These are phyloP conservation scores for Cryptoprocta ferox DNA, from an alignment of 2,797 vertebrate genomes.

Conservation along the genomic window DNA sequence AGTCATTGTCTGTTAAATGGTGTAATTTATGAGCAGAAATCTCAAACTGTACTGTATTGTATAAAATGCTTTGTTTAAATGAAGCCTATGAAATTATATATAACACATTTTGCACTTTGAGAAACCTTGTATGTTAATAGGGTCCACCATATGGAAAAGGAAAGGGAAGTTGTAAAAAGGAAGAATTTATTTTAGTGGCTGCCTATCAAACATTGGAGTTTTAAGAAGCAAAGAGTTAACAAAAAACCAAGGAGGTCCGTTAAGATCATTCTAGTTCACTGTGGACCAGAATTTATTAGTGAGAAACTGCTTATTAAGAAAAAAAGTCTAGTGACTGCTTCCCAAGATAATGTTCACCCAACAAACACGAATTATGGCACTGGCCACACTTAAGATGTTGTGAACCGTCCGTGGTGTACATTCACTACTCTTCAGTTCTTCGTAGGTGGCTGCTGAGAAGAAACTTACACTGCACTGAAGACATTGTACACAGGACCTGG, in stretches of 20 bases:
- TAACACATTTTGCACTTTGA: conserved; percentile 80
- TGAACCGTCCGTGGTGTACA: background rate
- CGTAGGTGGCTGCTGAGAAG: background rate
- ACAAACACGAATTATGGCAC: accelerated
- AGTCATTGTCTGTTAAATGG: background rate
- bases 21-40: conserved; percentile 65
- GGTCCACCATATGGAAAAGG: background rate
- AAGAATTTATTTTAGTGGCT: background rate
- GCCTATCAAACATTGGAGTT: background rate
- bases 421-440: background rate
- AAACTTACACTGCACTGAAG: background rate
- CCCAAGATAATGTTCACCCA: background rate
- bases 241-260: background rate
- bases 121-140: conserved; percentile 60
- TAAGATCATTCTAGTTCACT: background rate
- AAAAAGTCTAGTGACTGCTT: background rate
- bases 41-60: conserved; percentile 72
- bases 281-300: background rate
- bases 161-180: background rate
- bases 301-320: background rate
- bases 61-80: conserved; percentile 64
- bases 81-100: conserved; percentile 58
- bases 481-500: accelerated
- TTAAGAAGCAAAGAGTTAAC: background rate
- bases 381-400: background rate